phyloP scores from a whole-genome alignment of 2,113 vertebrate species.

The Ameiurus melas region DNA sequence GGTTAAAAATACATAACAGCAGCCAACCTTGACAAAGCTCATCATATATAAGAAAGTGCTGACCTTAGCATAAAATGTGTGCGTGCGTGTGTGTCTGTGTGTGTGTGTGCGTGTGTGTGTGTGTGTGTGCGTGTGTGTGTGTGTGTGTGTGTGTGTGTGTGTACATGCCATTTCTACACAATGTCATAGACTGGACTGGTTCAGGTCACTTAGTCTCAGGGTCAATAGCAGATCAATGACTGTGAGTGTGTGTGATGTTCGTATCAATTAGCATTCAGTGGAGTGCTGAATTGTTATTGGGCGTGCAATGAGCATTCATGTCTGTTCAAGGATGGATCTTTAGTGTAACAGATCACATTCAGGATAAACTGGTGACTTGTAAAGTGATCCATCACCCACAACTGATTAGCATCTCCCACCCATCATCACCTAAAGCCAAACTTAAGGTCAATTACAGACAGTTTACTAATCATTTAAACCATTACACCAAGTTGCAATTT shows the following conservation, averaged over 20 bases:
- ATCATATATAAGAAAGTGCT: background rate
- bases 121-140: too few species aligned
- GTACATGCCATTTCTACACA: background rate
- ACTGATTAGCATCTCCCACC: background rate
- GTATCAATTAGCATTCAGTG: slow-evolving; percentile 32
- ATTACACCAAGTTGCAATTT: background rate
- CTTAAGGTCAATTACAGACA: background rate
- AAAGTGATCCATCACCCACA: background rate
- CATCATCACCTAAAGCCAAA: background rate
- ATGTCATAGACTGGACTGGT: slow-evolving; percentile 19
- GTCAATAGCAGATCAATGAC: slow-evolving; percentile 33
- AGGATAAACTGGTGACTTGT: background rate
- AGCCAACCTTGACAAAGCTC: background rate
- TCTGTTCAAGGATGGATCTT: background rate
- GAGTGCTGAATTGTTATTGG: slow-evolving; percentile 2
- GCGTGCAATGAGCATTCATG: background rate
- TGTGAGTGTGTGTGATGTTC: background rate
- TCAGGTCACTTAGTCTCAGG: slow-evolving; percentile 35
- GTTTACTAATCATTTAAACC: background rate
- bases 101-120: too few species aligned
- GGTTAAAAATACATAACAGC: slow-evolving; percentile 39
- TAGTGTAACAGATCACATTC: background rate
- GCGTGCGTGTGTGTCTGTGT: background rate
- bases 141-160: background rate
- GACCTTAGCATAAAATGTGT: background rate